Conservation (phyloP, 2,888 invertebrate genomes). For the Mechanitis mazaeus region DNA sequence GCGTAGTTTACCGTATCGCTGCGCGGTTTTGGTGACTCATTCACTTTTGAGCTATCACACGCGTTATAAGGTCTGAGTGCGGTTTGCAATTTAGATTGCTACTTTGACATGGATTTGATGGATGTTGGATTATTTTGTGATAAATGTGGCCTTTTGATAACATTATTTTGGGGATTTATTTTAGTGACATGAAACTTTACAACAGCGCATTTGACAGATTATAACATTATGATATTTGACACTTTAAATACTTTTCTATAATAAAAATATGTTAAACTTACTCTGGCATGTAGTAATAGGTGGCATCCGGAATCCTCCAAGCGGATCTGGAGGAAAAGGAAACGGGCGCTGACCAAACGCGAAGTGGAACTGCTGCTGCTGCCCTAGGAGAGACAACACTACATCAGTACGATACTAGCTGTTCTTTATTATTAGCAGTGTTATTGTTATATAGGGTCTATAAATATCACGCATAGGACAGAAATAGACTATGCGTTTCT, state of each 20-base stretch:
- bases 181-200: background rate
- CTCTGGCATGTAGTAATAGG: slow-evolving; percentile 94
- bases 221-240: background rate
- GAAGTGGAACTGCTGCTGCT: slow-evolving; percentile 96
- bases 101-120: slow-evolving; percentile 3
- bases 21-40: slow-evolving; percentile 60
- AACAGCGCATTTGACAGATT: background rate
- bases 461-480: too few species aligned
- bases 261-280: slow-evolving; percentile 76
- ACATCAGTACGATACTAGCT: slow-evolving; percentile 77
- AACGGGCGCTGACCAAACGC: slow-evolving; percentile 92
- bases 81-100: slow-evolving; percentile 44
- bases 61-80: slow-evolving; percentile 45
- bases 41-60: slow-evolving; percentile 54
- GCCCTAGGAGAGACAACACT: slow-evolving; percentile 95
- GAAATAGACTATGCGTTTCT: too few species aligned
- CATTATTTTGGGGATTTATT: too few species aligned
- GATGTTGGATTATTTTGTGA: slow-evolving; percentile 10
- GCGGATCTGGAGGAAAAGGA: slow-evolving; percentile 90
- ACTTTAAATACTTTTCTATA: too few species aligned
- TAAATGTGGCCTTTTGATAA: background rate
- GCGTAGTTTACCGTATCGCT: slow-evolving; percentile 66
- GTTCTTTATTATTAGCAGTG: slow-evolving; percentile 47
- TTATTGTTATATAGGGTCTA: background rate
- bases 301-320: slow-evolving; percentile 92